A percentile compares a stretch with the other conserved stretches of the same genome.
Conservation (phyloP, 2,888 invertebrate genomes). For the Mimachlamys varia region DNA sequence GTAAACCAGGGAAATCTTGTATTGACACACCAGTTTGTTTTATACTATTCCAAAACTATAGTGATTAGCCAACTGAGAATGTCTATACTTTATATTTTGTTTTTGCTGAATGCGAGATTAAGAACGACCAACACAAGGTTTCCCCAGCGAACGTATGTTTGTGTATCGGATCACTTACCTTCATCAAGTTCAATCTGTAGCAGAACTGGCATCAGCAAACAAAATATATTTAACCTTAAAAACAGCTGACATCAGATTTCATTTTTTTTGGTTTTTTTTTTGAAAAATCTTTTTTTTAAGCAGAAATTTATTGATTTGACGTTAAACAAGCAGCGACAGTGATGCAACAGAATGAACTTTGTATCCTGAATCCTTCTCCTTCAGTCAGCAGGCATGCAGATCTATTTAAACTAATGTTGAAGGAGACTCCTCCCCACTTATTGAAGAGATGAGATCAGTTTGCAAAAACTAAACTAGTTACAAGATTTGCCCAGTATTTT, state of each 20-base stretch:
- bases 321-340: too few species aligned
- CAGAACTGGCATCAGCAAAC: not conserved
- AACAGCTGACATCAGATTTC: not conserved
- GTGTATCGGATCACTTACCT: not conserved
- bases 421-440: not conserved
- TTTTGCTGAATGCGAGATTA: not conserved
- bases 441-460: not conserved
- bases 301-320: too few species aligned
- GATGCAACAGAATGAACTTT: constrained; percentile 11
- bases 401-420: not conserved
- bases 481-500: not conserved
- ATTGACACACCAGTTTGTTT: not conserved
- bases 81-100: too few species aligned
- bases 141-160: not conserved
- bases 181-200: not conserved
- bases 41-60: not conserved
- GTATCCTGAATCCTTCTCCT: not conserved
- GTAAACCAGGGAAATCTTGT: not conserved
- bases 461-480: too few species aligned
- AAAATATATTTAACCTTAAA: not conserved
- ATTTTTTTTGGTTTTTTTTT: not conserved
- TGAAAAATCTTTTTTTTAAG: too few species aligned
- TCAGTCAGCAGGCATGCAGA: not conserved
- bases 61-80: not conserved
- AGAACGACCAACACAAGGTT: not conserved